Evolutionary conservation across 2,888 invertebrate species (phyloP).

Genomic region (Andricus quercusramuli): DNA sequence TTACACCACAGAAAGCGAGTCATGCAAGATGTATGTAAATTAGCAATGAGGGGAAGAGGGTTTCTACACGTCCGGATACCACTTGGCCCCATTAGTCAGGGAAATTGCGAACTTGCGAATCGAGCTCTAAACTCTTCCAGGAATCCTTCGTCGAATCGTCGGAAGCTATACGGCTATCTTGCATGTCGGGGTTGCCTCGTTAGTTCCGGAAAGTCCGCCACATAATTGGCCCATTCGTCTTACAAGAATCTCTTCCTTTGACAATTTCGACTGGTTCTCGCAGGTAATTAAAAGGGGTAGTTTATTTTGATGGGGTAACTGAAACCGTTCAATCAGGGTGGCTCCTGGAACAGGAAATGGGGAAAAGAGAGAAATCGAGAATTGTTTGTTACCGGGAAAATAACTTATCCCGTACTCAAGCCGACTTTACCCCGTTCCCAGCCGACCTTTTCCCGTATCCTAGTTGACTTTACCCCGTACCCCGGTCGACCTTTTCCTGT

Average conservation of each 20-base stretch:
- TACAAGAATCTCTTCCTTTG: conserved; percentile 10
- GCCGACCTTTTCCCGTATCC: too few species aligned
- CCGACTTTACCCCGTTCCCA: too few species aligned
- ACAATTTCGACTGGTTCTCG: neutral
- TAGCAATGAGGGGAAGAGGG: conserved; percentile 12
- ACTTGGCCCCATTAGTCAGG: conserved; percentile 35
- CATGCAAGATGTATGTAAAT: conserved; percentile 18
- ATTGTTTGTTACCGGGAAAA: too few species aligned
- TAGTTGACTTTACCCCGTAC: too few species aligned
- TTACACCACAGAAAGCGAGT: neutral
- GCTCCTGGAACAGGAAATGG: too few species aligned
- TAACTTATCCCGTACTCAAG: too few species aligned
- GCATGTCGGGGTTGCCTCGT: conserved; percentile 61
- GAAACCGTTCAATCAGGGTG: neutral
- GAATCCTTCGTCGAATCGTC: conserved; percentile 52
- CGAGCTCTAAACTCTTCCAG: conserved; percentile 38
- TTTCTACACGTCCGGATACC: conserved; percentile 14
- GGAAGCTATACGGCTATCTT: conserved; percentile 42
- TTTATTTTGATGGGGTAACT: neutral
- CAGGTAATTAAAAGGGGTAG: conserved; percentile 5
- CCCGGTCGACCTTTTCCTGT: too few species aligned
- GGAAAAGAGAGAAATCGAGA: too few species aligned
- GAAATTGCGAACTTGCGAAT: conserved; percentile 39
- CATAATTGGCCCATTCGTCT: conserved; percentile 16
- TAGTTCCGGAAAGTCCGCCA: conserved; percentile 69